Evolutionary conservation across 35 echinoderm and acorn worm genomes (phyloP).

Genomic region (Diadema setosum): DNA sequence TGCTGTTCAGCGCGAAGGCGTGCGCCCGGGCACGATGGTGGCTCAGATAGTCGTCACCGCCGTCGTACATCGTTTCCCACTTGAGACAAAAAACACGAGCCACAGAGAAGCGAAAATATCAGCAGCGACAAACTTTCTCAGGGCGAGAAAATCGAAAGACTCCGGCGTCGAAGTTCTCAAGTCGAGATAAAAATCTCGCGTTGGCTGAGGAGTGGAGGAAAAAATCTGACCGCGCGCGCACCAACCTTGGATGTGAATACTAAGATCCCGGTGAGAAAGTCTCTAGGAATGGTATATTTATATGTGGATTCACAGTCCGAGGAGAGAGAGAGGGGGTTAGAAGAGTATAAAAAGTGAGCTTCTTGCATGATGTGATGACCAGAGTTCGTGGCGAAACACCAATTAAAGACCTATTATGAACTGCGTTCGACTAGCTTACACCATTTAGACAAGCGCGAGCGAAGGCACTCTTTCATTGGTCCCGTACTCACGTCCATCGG

Average conservation of each 20-base stretch:
- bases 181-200: slow-evolving; percentile 5
- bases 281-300: slow-evolving; percentile 21
- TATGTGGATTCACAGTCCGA: slow-evolving; percentile 15
- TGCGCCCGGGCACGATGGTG: slow-evolving; percentile 89
- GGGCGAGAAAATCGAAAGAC: slow-evolving; percentile 60
- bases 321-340: not conserved
- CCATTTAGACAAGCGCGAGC: not conserved
- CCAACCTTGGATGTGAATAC: not conserved
- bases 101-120: not conserved
- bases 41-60: slow-evolving; percentile 87
- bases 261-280: not conserved
- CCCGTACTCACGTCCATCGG: not conserved
- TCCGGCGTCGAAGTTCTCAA: slow-evolving; percentile 70
- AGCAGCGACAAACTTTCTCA: slow-evolving; percentile 4
- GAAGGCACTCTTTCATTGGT: not conserved
- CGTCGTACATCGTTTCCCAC: slow-evolving; percentile 92
- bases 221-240: slow-evolving; percentile 5
- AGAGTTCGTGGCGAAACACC: slow-evolving; percentile 26
- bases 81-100: slow-evolving; percentile 11
- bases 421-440: not conserved
- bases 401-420: slow-evolving; percentile 68
- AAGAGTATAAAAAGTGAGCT: not conserved
- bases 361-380: not conserved
- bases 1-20: slow-evolving; percentile 94
- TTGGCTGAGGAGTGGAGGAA: not conserved